A percentile compares a stretch with the other conserved stretches of the same genome.
phyloP scores from a whole-genome alignment of 2,113 vertebrate genomes.

The Solea senegalensis region DNA sequence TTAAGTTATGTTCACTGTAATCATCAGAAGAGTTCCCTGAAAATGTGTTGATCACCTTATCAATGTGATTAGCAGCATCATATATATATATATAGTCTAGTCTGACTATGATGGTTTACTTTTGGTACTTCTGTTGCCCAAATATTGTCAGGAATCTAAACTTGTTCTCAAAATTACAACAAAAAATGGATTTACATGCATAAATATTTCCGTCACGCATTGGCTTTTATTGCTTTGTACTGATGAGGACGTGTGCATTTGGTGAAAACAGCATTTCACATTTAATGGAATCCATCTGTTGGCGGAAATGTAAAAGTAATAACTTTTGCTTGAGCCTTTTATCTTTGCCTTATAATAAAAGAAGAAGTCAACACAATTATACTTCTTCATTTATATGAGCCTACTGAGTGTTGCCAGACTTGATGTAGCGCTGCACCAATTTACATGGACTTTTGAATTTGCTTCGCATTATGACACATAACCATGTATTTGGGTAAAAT shows the following conservation, averaged over 20 bases:
- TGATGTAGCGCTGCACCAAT: constrained; percentile 1
- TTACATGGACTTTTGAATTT: constrained; percentile 24
- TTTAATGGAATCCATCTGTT: background rate
- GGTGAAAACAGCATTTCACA: constrained; percentile 12
- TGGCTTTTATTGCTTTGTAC: background rate
- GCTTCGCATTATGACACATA: background rate
- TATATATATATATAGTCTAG: no score
- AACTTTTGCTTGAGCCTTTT: constrained; percentile 5
- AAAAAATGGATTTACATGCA: background rate
- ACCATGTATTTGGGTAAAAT: background rate
- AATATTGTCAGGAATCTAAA: background rate
- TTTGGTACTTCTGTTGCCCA: background rate
- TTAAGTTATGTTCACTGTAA: no score
- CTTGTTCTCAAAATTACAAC: no score
- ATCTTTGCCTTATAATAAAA: background rate
- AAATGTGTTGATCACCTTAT: no score
- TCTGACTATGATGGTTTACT: background rate
- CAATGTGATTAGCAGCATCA: no score
- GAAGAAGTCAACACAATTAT: constrained; percentile 7
- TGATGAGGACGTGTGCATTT: background rate
- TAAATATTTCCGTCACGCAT: background rate
- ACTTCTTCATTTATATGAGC: constrained; percentile 13
- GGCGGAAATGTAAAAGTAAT: background rate
- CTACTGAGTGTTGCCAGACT: constrained; percentile 5
- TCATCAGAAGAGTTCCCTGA: no score